These are phyloP conservation scores for Ylistrum balloti DNA, from an alignment of 1,140 invertebrate species.

Conservation along the genomic window DNA sequence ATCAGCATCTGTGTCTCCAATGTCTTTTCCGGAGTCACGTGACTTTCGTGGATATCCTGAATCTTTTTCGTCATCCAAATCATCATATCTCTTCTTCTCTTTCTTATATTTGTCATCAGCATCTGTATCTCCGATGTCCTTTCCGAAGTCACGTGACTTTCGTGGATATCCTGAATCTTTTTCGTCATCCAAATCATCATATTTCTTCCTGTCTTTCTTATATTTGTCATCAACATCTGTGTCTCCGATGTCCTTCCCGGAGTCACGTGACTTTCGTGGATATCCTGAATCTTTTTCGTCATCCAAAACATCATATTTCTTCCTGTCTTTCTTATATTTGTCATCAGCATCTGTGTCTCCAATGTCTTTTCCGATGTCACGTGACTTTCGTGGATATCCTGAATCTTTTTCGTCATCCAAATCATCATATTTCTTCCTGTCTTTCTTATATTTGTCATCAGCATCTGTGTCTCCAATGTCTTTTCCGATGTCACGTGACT, in stretches of 20 bases:
- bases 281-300: neutral
- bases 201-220: conserved; percentile 2
- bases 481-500: neutral
- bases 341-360: neutral
- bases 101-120: neutral
- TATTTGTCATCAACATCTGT: conserved; percentile 5
- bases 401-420: neutral
- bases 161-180: neutral
- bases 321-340: conserved; percentile 16
- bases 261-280: neutral
- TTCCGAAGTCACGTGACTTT: neutral
- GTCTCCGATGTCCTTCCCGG: neutral
- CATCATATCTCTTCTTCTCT: neutral
- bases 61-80: neutral
- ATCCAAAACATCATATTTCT: neutral
- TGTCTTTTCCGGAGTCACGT: neutral
- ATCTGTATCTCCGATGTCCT: neutral
- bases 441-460: neutral
- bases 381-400: neutral
- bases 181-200: neutral
- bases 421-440: neutral
- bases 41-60: neutral
- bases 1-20: neutral
- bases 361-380: neutral
- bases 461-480: neutral